A percentile compares a stretch with the other conserved stretches of the same genome.
Evolutionary conservation across 2,888 invertebrate species (phyloP).

Genomic region (Masnerella sp.): DNA sequence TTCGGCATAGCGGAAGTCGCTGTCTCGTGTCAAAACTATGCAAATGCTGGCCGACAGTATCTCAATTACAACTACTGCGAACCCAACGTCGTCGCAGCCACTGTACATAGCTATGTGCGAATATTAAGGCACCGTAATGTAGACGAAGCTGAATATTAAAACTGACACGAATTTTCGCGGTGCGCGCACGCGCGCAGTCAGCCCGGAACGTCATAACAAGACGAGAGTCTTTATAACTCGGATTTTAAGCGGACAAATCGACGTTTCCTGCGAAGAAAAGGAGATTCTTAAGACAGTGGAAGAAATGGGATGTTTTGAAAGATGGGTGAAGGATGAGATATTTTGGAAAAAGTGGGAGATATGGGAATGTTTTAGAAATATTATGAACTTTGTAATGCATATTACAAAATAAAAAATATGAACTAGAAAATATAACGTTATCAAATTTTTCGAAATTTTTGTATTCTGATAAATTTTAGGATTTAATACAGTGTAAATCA

Average conservation of each 20-base stretch:
- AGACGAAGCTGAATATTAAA: conserved; percentile 55
- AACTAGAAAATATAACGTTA: too few relatives aligned
- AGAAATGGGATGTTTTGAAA: too few relatives aligned
- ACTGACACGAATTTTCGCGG: conserved; percentile 52
- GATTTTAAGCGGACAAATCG: conserved; percentile 24
- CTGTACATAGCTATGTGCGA: conserved; percentile 40
- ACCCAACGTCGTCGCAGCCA: conserved; percentile 46
- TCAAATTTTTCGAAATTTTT: too few relatives aligned
- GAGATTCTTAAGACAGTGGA: too few relatives aligned
- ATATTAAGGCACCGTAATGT: conserved; percentile 55
- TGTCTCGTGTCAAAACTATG: conserved; percentile 58
- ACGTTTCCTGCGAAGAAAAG: too few relatives aligned
- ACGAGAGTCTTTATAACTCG: conserved; percentile 26
- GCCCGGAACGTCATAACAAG: conserved; percentile 15
- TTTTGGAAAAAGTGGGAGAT: too few relatives aligned
- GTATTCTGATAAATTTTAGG: too few relatives aligned
- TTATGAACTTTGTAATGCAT: too few relatives aligned
- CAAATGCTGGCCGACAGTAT: conserved; percentile 58
- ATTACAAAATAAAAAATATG: too few relatives aligned
- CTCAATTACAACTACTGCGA: conserved; percentile 57
- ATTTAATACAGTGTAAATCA: too few relatives aligned
- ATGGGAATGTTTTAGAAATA: too few relatives aligned
- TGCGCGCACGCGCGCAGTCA: not conserved
- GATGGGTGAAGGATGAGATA: too few relatives aligned
- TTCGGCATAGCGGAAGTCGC: conserved; percentile 56